Conservation (phyloP, 2,113 vertebrate genomes). For the Pristiophorus japonicus region DNA sequence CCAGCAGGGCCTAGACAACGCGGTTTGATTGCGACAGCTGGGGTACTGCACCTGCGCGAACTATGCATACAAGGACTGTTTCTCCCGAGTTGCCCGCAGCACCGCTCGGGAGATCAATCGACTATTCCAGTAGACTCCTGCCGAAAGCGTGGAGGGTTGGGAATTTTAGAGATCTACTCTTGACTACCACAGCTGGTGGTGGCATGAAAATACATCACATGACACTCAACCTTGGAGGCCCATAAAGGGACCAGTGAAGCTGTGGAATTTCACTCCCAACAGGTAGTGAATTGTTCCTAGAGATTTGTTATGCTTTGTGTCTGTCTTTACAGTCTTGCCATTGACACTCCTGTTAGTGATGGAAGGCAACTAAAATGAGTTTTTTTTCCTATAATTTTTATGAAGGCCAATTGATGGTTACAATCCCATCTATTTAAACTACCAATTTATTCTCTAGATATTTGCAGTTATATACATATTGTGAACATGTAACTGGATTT, state of each 20-base stretch:
- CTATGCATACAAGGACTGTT: neutral
- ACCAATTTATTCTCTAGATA: neutral
- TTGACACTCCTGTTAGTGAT: neutral
- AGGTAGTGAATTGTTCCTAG: neutral
- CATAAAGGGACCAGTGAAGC: neutral
- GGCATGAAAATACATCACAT: neutral
- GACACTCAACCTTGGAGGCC: neutral
- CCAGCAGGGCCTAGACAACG: neutral
- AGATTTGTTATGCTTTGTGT: neutral
- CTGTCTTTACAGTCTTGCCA: neutral
- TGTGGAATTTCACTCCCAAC: neutral
- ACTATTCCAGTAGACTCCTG: neutral
- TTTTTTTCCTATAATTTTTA: neutral
- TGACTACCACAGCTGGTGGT: neutral
- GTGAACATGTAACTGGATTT: neutral
- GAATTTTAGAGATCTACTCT: neutral
- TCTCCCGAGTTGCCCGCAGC: neutral
- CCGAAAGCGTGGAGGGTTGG: neutral
- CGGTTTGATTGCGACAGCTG: neutral
- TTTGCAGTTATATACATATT: neutral
- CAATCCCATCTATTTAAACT: neutral
- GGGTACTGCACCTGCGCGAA: neutral
- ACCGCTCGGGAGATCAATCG: neutral
- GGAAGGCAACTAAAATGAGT: neutral
- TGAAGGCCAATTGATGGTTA: neutral